Base-by-base conservation (phyloP, 2,113 vertebrate species). In the Callospermophilus lateralis region DNA sequence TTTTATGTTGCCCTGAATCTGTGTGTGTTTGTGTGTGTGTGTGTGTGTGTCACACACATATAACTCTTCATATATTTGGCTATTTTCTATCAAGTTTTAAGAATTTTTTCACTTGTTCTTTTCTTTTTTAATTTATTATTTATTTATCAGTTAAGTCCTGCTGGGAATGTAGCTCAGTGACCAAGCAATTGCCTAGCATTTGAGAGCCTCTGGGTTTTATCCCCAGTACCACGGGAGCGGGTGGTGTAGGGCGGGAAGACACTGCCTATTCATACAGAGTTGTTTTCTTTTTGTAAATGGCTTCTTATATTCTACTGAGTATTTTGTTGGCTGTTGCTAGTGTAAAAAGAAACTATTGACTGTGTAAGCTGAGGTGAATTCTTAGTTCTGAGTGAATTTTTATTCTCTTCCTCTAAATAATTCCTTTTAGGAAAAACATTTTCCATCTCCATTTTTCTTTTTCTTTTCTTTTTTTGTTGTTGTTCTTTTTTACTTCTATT, bases 351-450 rank as follows among this genome's bases (percentile, higher is more conserved):
- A 4, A 55, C 61, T 51, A 63, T 3, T 83, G 58, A 76, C 39
- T 91, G 78, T 65, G 15, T 67, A 78, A 94, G 15, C 13, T 65
- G 37, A 88, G 88, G 7, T 72, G 13, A 72, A 78, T 89, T 92
- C 45, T 89, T 88, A 45, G 70, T 88, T 84, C 92, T 74, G 10
- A 90, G 42, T n/a, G 30, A 77, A 83, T 51, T 30, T n/a, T 80
- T n/a, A 76, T 19, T 91, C 16, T n/a, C 28, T 81, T 90, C 6
- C 28, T 48, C 84, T 51, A 61, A 13, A 88, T 78, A 79, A 89
- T 48, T 87, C 6, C 24, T 58, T 17, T 58, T 79, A 48, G 70
- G 45, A 91, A 12, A 32, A 68, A 34, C 45, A 88, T 17, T 80
- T 11, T 91, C 37, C 19, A 51, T 78, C n/a, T 89, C 45, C n/a